phyloP scores from a whole-genome alignment of 92 coral and sea anemone species.

The Palythoa grandiflora region DNA sequence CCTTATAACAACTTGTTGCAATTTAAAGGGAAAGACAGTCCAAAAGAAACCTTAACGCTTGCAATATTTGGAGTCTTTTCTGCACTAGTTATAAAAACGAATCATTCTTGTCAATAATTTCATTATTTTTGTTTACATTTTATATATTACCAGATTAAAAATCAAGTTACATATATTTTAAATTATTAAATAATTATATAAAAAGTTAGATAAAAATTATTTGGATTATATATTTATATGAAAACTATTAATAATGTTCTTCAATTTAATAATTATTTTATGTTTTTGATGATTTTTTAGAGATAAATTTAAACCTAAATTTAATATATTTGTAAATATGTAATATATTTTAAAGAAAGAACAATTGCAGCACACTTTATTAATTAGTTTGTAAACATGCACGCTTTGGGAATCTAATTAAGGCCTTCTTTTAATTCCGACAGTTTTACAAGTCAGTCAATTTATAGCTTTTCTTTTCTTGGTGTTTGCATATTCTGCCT shows the following conservation, averaged over 20 bases:
- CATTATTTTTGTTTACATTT: not conserved
- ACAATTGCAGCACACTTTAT: not conserved
- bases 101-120: too few relatives aligned
- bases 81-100: too few relatives aligned
- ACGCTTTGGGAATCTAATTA: not conserved
- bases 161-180: not conserved
- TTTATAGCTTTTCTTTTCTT: not conserved
- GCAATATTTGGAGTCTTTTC: too few relatives aligned
- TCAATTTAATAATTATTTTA: too few relatives aligned
- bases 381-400: not conserved
- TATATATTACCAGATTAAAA: not conserved
- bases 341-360: too few relatives aligned
- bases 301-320: not conserved
- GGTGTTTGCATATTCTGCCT: not conserved
- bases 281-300: not conserved
- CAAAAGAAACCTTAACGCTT: too few relatives aligned
- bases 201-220: not conserved
- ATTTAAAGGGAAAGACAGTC: too few relatives aligned
- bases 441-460: not conserved
- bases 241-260: not conserved
- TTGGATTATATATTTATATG: not conserved
- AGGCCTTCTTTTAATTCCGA: not conserved
- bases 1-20: too few relatives aligned
- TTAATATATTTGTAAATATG: not conserved
- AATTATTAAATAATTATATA: too few relatives aligned